phyloP scores from a whole-genome alignment of 92 coral and sea anemone species.

The Heliopora coerulea region DNA sequence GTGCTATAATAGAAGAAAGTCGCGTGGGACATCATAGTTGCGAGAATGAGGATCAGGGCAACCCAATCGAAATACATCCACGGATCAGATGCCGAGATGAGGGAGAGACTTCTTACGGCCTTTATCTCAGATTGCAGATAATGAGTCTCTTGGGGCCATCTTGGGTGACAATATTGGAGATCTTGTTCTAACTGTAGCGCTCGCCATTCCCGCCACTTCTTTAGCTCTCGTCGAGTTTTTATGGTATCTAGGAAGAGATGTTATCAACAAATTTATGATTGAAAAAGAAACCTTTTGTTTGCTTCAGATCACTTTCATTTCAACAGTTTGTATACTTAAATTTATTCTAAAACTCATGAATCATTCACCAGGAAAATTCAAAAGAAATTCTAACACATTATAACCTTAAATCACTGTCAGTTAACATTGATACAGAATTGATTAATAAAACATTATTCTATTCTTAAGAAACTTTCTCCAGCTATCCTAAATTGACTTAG shows the following conservation, averaged over 20 bases:
- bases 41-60: slow-evolving; percentile 30
- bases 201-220: slow-evolving; percentile 42
- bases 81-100: slow-evolving; percentile 33
- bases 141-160: slow-evolving; percentile 43
- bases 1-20: slow-evolving; percentile 25
- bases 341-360: no score
- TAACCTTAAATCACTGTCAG: no score
- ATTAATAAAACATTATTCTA: no score
- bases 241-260: slow-evolving; percentile 47
- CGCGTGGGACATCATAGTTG: slow-evolving; percentile 35
- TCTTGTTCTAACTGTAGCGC: slow-evolving; percentile 34
- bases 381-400: no score
- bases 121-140: slow-evolving; percentile 35
- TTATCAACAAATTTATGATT: no score
- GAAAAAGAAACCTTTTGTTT: no score
- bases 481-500: no score
- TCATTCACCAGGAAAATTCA: no score
- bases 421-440: no score
- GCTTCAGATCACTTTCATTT: no score
- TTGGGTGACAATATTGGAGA: slow-evolving; percentile 34
- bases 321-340: no score
- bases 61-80: slow-evolving; percentile 47
- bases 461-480: no score
- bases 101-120: slow-evolving; percentile 31
- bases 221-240: slow-evolving; percentile 36